Conservation (phyloP, 2,113 vertebrate genomes). For the Plestiodon gilberti region DNA sequence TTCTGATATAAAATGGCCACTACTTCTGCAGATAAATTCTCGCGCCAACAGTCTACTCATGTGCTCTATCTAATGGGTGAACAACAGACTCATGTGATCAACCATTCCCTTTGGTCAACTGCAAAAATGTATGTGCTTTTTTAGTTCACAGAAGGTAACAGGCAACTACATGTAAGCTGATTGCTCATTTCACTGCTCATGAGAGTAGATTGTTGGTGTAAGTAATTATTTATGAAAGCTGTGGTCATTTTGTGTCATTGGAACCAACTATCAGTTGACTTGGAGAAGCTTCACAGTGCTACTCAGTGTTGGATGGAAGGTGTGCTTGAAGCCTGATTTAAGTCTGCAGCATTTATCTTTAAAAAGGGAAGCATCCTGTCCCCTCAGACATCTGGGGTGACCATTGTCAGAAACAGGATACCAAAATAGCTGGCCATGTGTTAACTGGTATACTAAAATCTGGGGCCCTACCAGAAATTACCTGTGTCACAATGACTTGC, state of each 20-base stretch:
- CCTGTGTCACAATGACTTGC: rapidly evolving
- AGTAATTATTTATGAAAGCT: background rate
- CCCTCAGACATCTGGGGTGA: background rate
- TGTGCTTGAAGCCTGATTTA: background rate
- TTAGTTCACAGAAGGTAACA: too few species aligned
- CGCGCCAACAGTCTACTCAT: background rate
- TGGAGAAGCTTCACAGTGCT: background rate
- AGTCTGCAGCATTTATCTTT: rapidly evolving
- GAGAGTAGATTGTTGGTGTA: background rate
- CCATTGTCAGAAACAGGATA: background rate
- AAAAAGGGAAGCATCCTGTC: background rate
- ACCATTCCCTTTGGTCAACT: too few species aligned
- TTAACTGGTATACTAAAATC: rapidly evolving
- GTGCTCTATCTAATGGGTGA: too few species aligned
- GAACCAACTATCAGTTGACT: background rate
- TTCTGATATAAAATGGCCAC: background rate
- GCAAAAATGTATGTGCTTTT: too few species aligned
- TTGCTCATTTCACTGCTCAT: background rate
- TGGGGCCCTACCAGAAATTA: rapidly evolving
- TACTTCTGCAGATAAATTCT: background rate
- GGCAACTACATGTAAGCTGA: too few species aligned
- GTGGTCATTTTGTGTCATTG: background rate
- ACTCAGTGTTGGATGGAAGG: background rate
- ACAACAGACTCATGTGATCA: too few species aligned
- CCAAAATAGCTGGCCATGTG: rapidly evolving